Base-by-base conservation (phyloP, 2,888 invertebrate genomes). In the Agrilus cyanescens region DNA sequence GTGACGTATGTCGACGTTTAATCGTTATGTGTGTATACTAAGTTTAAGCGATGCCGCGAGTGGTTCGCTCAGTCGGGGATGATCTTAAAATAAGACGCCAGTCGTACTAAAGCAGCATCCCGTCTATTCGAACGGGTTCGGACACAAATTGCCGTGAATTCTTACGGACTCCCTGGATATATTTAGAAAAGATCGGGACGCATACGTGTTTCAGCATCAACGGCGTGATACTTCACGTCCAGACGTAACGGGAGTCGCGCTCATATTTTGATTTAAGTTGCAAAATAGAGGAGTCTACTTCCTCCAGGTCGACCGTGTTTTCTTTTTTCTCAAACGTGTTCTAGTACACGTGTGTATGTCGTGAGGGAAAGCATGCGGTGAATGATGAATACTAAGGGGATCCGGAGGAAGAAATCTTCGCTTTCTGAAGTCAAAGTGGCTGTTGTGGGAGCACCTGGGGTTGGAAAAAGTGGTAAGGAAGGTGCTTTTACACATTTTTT, bases 381-480 rank as follows among this genome's bases (percentile, higher is more conserved):
- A 25, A 65, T 56, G 55, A 82, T 82, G 82, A 78, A 85, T 57
- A 80, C 85, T 53, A 78, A 86, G 57, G 86, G 85, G 37, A 87
- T 90, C 53, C 74, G 89, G 54, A 77, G 89, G 57, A 91, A 90
- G 72, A 91, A 91, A 69, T 88, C 89, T 35, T 84, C 87, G 54
- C 73, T 90, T 50, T 82, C 85, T 47, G 90, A 91, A 71, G 85
- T 91, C 52, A 91, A 91, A 74, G 83, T 93, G 56, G 89, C 86
- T 33, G 86, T 93, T 54, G 74, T 91, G 52, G 93, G 93, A 43
- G 87, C 87, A 44, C 85, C 89, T 12, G 82, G 85, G 50, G 91
- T 93, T 51, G 91, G 91, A 48, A 93, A 93, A 72, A 91, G 88
- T 68, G 93, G 93, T 91, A 75, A 70, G 78, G n/a, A 38, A n/a